These are phyloP conservation scores for Aselliscus stoliczkanus DNA, from an alignment of 2,797 vertebrate genomes.

Conservation along the genomic window DNA sequence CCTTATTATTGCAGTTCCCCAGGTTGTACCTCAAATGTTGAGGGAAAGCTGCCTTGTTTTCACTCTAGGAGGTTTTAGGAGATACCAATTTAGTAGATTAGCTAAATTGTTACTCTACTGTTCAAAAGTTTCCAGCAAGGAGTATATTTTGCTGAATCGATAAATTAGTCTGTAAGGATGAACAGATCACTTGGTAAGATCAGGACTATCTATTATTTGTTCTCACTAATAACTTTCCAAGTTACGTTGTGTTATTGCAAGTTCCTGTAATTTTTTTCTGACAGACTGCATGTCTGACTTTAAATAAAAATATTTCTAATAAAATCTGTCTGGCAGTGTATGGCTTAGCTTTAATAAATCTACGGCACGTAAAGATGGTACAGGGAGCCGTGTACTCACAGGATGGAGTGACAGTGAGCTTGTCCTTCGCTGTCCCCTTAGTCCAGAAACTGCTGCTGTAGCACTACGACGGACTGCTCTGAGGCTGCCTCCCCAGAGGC, in stretches of 20 bases:
- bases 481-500: no score
- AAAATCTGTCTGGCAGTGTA: constrained; percentile 14
- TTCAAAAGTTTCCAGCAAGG: constrained; percentile 33
- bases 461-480: no score
- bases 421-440: neutral
- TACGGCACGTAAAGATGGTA: neutral
- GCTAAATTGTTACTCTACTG: neutral
- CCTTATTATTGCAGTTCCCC: neutral
- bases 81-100: neutral
- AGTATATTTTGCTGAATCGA: constrained; percentile 6
- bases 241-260: constrained; percentile 33
- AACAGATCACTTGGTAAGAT: constrained; percentile 34
- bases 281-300: constrained; percentile 44
- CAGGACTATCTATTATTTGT: neutral
- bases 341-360: constrained; percentile 32
- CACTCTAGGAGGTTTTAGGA: constrained; percentile 36
- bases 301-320: constrained; percentile 69
- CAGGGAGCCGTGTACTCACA: neutral
- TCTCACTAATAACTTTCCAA: constrained; percentile 30
- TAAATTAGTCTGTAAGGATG: neutral
- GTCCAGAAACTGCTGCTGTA: neutral
- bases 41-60: neutral
- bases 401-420: neutral
- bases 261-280: constrained; percentile 55
- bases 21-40: constrained; percentile 25